These are phyloP conservation scores for Brachirus orientalis DNA, from an alignment of 2,113 vertebrate species.

Conservation along the genomic window DNA sequence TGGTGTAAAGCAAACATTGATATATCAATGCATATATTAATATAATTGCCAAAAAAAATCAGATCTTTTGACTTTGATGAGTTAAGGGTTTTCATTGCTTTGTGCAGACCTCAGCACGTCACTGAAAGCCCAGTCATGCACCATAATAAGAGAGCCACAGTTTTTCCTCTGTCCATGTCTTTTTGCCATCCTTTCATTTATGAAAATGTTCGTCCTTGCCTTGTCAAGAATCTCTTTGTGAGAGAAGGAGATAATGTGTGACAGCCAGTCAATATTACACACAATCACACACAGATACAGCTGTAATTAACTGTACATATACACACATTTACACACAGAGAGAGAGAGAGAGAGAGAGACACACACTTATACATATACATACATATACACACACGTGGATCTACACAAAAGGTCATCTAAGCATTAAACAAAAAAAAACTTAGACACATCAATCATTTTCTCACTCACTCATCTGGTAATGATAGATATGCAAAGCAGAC, in stretches of 20 bases:
- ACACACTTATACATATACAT: too few relatives aligned
- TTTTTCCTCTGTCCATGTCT: slow-evolving; percentile 22
- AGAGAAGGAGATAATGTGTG: slow-evolving; percentile 37
- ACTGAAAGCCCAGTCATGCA: slow-evolving; percentile 24
- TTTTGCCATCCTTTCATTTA: slow-evolving; percentile 50
- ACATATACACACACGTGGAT: too few relatives aligned
- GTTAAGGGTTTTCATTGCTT: slow-evolving; percentile 24
- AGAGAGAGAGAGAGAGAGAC: too few relatives aligned
- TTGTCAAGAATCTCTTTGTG: slow-evolving; percentile 50
- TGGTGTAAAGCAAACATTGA: too few relatives aligned
- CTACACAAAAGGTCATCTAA: too few relatives aligned
- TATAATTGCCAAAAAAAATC: too few relatives aligned
- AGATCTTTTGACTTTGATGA: slow-evolving; percentile 19
- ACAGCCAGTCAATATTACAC: slow-evolving; percentile 39
- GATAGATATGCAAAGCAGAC: slow-evolving; percentile 5
- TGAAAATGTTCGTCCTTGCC: slow-evolving; percentile 61
- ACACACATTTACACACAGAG: background rate
- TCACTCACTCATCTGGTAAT: slow-evolving; percentile 8
- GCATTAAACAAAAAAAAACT: slow-evolving; percentile 8
- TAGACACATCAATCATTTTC: slow-evolving; percentile 19
- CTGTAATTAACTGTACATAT: slow-evolving; percentile 3
- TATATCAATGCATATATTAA: too few relatives aligned
- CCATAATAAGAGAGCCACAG: slow-evolving; percentile 20
- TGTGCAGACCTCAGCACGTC: slow-evolving; percentile 52
- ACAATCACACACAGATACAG: slow-evolving; percentile 28